Percentiles rank a stretch among this genome's conserved stretches.
Conservation (phyloP, 2,797 vertebrate genomes). For the Bucorvus abyssinicus region DNA sequence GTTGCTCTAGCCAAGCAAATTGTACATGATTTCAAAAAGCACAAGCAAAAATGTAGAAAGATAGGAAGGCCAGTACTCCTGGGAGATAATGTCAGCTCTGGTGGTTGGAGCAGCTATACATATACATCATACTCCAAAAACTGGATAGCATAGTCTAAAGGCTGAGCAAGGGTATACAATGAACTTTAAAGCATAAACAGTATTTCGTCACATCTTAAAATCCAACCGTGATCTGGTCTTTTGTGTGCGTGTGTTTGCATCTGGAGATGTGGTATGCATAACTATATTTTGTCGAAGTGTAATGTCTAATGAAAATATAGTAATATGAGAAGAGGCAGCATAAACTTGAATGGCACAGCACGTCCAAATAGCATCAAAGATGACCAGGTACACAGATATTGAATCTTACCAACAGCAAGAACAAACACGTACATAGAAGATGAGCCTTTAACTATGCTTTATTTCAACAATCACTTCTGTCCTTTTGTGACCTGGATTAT, state of each 20-base stretch:
- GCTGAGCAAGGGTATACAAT: not conserved
- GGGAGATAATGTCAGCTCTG: not conserved
- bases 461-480: not conserved
- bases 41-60: not conserved
- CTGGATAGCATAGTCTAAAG: not conserved
- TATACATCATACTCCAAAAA: not conserved
- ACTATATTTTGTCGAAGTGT: not conserved
- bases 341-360: not conserved
- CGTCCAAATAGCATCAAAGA: not conserved
- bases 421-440: not conserved
- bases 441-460: not conserved
- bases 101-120: not conserved
- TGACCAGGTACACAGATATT: not conserved
- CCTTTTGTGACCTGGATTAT: not conserved
- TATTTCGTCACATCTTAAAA: not conserved
- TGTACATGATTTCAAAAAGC: not conserved
- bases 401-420: not conserved
- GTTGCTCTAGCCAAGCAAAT: not conserved
- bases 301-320: not conserved
- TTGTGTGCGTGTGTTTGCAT: fast-evolving
- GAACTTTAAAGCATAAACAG: not conserved
- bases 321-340: not conserved
- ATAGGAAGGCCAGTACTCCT: not conserved
- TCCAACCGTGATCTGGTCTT: not conserved
- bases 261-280: not conserved